These are phyloP conservation scores for Drosophila lacicola DNA, from an alignment of 2,888 invertebrate genomes.

Conservation along the genomic window DNA sequence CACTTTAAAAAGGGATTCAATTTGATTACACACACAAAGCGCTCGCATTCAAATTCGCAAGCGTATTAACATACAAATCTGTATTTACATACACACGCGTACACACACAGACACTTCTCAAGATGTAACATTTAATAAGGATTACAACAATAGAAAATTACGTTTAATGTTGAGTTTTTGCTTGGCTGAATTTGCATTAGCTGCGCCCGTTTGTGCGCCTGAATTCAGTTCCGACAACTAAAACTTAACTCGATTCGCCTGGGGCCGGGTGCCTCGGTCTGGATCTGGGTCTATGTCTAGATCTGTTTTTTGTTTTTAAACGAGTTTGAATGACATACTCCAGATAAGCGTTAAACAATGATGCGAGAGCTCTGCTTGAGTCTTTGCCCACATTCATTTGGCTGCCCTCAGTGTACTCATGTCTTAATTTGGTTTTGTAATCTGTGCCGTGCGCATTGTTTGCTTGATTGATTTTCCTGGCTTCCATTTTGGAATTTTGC, in stretches of 20 bases:
- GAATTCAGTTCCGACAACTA: slow-evolving; percentile 29
- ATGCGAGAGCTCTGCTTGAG: not conserved
- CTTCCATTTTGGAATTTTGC: not conserved
- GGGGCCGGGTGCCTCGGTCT: not conserved
- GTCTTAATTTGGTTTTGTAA: slow-evolving; percentile 1
- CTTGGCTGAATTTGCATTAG: slow-evolving; percentile 63
- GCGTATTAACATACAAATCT: slow-evolving; percentile 71
- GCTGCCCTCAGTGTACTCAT: not conserved
- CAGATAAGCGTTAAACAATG: slow-evolving; percentile 24
- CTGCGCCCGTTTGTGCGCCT: slow-evolving; percentile 17
- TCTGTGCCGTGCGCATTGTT: not conserved
- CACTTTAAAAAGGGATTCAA: slow-evolving; percentile 62
- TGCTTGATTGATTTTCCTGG: slow-evolving; percentile 14
- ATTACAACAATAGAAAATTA: slow-evolving; percentile 73
- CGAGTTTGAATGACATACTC: slow-evolving; percentile 37
- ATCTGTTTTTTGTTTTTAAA: slow-evolving; percentile 17
- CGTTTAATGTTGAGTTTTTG: slow-evolving; percentile 71
- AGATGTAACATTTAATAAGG: slow-evolving; percentile 66
- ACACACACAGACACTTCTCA: slow-evolving; percentile 11
- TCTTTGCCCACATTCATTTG: not conserved
- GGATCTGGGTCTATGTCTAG: not conserved
- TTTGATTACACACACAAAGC: slow-evolving; percentile 60
- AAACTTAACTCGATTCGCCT: slow-evolving; percentile 12
- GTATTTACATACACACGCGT: slow-evolving; percentile 9
- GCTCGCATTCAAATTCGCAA: slow-evolving; percentile 60